Evolutionary conservation across 2,888 invertebrate species (phyloP).

Genomic region (Morpho achilles): DNA sequence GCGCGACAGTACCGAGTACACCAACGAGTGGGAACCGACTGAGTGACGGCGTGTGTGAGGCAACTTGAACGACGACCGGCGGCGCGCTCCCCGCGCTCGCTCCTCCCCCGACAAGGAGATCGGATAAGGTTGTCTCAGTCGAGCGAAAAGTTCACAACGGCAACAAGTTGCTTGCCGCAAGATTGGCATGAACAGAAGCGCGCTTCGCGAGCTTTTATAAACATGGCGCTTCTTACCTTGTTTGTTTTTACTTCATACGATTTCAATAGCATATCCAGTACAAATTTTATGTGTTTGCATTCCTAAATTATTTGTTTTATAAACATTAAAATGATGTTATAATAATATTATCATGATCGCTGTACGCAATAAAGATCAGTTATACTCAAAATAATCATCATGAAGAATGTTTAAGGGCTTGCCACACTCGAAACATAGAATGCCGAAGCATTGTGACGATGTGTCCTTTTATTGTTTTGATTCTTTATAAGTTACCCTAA

Average conservation of each 20-base stretch:
- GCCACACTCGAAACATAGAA: no score
- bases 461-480: no score
- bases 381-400: no score
- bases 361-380: no score
- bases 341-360: no score
- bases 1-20: constrained; percentile 47
- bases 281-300: constrained; percentile 19
- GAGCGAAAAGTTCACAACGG: constrained; percentile 69
- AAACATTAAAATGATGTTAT: no score
- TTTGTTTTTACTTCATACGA: constrained; percentile 74
- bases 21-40: constrained; percentile 54
- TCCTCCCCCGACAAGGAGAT: constrained; percentile 68
- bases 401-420: no score
- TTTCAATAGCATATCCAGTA: constrained; percentile 53
- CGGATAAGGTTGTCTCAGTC: constrained; percentile 57
- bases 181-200: constrained; percentile 79
- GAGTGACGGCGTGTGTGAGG: constrained; percentile 59
- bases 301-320: constrained; percentile 9
- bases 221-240: constrained; percentile 73
- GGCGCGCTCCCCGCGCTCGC: constrained; percentile 68
- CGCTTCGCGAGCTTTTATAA: constrained; percentile 77
- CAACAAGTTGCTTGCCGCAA: constrained; percentile 76
- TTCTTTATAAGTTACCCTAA: no score
- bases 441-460: no score
- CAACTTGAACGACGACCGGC: constrained; percentile 68